Evolutionary conservation across 2,113 vertebrate species (phyloP).

Genomic region (Sitta europaea): DNA sequence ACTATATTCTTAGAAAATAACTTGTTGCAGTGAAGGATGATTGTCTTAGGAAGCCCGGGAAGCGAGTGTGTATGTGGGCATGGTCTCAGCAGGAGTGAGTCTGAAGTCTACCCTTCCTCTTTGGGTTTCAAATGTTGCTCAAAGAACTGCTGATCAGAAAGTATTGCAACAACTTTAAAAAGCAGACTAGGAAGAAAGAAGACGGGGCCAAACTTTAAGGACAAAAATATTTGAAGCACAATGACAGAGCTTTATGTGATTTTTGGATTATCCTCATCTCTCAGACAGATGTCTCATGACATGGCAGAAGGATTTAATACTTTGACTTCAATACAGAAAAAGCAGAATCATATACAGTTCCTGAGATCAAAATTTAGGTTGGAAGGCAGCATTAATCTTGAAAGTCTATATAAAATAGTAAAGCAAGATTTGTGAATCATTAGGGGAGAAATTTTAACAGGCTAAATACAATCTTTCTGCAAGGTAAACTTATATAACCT

Average conservation of each 20-base stretch:
- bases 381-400: not conserved
- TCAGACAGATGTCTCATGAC: not conserved
- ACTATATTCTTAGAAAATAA: not conserved
- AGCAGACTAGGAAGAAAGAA: not conserved
- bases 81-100: not conserved
- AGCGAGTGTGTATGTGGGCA: fast-evolving
- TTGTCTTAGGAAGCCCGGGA: fast-evolving
- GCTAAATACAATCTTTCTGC: not conserved
- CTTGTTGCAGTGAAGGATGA: not conserved
- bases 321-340: not conserved
- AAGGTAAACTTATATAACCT: not conserved
- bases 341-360: not conserved
- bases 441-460: not conserved
- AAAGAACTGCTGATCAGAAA: not conserved
- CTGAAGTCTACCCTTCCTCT: not conserved
- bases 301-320: not conserved
- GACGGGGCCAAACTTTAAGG: not conserved
- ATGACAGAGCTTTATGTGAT: not conserved
- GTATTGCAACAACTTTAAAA: not conserved
- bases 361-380: not conserved
- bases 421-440: not conserved
- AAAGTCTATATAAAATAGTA: not conserved
- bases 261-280: not conserved
- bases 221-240: not conserved
- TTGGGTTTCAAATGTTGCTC: not conserved